Base-by-base conservation (phyloP, 2,797 vertebrate species). In the Sternotherus odoratus region DNA sequence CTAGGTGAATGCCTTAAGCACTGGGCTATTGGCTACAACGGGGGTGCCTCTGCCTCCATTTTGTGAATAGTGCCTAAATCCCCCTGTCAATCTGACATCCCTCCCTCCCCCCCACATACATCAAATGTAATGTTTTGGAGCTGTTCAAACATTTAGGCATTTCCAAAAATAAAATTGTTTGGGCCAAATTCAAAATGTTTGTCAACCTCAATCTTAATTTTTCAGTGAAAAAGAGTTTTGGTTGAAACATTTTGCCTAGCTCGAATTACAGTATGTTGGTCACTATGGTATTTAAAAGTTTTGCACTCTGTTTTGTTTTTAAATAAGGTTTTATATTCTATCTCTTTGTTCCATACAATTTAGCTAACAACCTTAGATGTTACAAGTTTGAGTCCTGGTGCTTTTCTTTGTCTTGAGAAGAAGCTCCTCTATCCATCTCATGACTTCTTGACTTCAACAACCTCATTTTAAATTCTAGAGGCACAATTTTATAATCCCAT, bases 381-480 rank as follows among this genome's bases (percentile, higher is more conserved):
- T 53, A 6, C 5, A 56, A 85, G 2, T 69, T 89, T 85, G 12
- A 49, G 57, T 93, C 77, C 12, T 57, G 4, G 33, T 89, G 3
- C 54, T 90, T 74, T 89, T 1, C 1, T 69, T 36, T 36, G 26
- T 43, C 2, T 88, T 94, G 72, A 74, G 79, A 90, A 48, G 79
- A 19, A 46, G 43, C 2, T 28, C 24, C 39, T 39, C 23, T 43
- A 30, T 50, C 30, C 4, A 11, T 56, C 10, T 83, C 43, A 23
- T 86, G 84, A 86, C 11, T 13, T 84, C 16, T 60, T 89, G 49
- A 53, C 26, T 4, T 53, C 54, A 90, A 36, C 24, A 51, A 39
- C 50, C 1, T 79, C 79, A 24, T 79, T 26, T 43, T 17, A 51
- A 57, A 89, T 83, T 95, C n/a, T 88, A 75, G 85, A 93, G 48